These are phyloP conservation scores for Fragum fragum DNA, from an alignment of 2,888 invertebrate genomes.

Conservation along the genomic window DNA sequence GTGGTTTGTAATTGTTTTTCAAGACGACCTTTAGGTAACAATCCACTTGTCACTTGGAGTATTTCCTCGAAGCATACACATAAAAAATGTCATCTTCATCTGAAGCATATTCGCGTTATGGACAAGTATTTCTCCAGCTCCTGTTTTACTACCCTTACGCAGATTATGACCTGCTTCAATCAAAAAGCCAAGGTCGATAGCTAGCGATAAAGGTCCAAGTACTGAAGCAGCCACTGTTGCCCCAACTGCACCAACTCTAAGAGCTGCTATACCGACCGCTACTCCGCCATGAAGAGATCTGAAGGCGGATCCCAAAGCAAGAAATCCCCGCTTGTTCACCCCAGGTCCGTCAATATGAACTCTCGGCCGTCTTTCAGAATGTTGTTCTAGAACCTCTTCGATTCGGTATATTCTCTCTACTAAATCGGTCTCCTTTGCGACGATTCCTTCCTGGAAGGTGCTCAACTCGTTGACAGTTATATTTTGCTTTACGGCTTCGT, in stretches of 20 bases:
- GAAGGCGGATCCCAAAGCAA: slow-evolving; percentile 31
- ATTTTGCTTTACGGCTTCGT: slow-evolving; percentile 35
- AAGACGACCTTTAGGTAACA: too few species aligned
- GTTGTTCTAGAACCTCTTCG: neutral
- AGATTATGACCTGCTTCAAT: slow-evolving; percentile 26
- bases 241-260: slow-evolving; percentile 13
- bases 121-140: slow-evolving; percentile 1
- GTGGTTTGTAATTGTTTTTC: too few species aligned
- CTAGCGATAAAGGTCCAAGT: slow-evolving; percentile 31
- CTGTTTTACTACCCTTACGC: slow-evolving; percentile 20
- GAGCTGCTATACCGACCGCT: slow-evolving; percentile 8
- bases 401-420: neutral
- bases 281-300: slow-evolving; percentile 10
- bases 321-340: slow-evolving; percentile 12
- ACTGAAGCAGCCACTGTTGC: slow-evolving; percentile 26
- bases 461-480: slow-evolving; percentile 12
- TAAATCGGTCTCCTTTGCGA: slow-evolving; percentile 15
- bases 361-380: neutral
- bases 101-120: neutral
- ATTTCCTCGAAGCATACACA: slow-evolving; percentile 8
- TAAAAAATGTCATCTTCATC: slow-evolving; percentile 24
- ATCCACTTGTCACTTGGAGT: too few species aligned
- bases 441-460: slow-evolving; percentile 1
- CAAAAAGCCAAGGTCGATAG: slow-evolving; percentile 29
- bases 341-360: slow-evolving; percentile 1